A percentile compares a stretch with the other conserved stretches of the same genome.
Evolutionary conservation across 2,113 vertebrate genomes (phyloP).

Genomic region (Nestor notabilis): DNA sequence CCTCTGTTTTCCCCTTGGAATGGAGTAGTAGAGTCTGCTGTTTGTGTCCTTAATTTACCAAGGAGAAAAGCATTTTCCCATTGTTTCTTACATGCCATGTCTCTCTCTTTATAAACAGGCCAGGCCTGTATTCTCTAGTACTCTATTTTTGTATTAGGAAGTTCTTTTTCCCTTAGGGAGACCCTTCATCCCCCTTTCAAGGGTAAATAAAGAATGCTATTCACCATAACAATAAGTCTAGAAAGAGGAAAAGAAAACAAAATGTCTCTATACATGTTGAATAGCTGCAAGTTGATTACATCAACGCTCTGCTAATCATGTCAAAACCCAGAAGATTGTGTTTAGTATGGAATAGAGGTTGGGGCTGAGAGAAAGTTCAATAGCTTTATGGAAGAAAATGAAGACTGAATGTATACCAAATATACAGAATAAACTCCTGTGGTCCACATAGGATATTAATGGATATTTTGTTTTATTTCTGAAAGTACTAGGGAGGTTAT

Average conservation of each 20-base stretch:
- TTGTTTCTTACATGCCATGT: background rate
- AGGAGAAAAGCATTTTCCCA: background rate
- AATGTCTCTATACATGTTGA: background rate
- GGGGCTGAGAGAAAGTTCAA: background rate
- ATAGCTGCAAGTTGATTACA: background rate
- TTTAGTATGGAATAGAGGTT: background rate
- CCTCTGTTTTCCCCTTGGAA: background rate
- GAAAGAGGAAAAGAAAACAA: conserved; percentile 13
- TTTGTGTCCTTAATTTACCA: background rate
- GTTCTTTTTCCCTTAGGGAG: conserved; percentile 1
- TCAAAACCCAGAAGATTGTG: background rate
- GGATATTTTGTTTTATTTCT: background rate
- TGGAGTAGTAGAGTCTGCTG: background rate
- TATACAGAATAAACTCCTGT: background rate
- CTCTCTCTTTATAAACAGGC: background rate
- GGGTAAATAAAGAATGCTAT: conserved; percentile 11
- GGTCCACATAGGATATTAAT: background rate
- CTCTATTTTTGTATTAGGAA: background rate
- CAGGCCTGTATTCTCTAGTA: background rate
- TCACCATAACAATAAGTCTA: conserved; percentile 16
- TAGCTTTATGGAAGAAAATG: background rate
- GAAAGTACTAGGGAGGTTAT: background rate
- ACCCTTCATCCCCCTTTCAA: background rate
- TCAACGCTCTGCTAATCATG: background rate
- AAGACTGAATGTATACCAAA: background rate